phyloP scores from a whole-genome alignment of 2,888 invertebrate species.

The Cryptus viduatorius region DNA sequence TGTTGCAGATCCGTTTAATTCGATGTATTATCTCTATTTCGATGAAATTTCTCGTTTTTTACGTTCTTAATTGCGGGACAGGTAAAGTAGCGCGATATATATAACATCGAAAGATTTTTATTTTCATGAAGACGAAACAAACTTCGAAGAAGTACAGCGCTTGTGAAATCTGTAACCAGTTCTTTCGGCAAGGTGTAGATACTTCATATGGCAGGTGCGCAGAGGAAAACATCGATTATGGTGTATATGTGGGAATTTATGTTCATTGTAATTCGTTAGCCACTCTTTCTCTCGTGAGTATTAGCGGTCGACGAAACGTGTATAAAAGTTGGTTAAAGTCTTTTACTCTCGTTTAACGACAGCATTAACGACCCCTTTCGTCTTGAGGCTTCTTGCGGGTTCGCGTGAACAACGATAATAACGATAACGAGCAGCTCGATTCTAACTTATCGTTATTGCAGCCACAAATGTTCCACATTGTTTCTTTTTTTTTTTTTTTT shows the following conservation, averaged over 20 bases:
- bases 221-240: conserved; percentile 70
- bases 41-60: no score
- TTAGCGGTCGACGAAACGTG: background rate
- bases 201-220: conserved; percentile 61
- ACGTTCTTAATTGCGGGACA: no score
- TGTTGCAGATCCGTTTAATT: no score
- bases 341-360: conserved; percentile 79
- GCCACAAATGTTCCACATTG: conserved; percentile 40
- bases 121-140: background rate
- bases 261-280: conserved; percentile 73
- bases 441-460: conserved; percentile 47
- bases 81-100: no score
- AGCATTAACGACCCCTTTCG: conserved; percentile 72
- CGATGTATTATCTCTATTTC: no score
- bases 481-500: conserved; percentile 42
- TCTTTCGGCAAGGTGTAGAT: conserved; percentile 35
- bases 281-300: conserved; percentile 48
- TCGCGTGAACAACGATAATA: conserved; percentile 70
- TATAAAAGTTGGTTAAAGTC: conserved; percentile 71
- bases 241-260: conserved; percentile 76
- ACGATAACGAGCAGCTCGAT: conserved; percentile 73
- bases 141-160: background rate
- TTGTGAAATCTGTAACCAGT: conserved; percentile 27
- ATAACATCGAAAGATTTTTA: background rate
- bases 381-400: conserved; percentile 6